Conservation (phyloP, 2,113 vertebrate species). For the Percina caprodes region DNA sequence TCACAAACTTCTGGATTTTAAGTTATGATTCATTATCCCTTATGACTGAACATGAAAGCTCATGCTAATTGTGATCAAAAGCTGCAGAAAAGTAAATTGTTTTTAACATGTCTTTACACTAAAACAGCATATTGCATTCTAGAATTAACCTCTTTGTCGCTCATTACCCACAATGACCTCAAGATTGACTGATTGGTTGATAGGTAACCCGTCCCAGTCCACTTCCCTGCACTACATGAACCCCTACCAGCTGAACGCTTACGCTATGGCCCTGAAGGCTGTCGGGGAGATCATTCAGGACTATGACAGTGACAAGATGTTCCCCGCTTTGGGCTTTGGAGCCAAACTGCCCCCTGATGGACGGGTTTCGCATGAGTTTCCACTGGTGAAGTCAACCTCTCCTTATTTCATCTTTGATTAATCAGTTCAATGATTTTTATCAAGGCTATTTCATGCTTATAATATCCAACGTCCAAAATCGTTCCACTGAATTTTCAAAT, state of each 20-base stretch:
- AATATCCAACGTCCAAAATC: neutral
- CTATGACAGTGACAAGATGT: slow-evolving; percentile 97
- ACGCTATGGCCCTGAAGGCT: slow-evolving; percentile 92
- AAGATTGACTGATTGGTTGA: slow-evolving; percentile 16
- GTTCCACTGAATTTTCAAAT: neutral
- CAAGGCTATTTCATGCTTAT: neutral
- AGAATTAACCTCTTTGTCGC: neutral
- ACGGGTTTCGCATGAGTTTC: slow-evolving; percentile 93
- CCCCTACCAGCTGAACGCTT: slow-evolving; percentile 96
- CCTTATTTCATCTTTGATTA: neutral
- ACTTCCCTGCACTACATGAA: slow-evolving; percentile 97
- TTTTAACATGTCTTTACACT: neutral
- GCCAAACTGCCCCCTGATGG: slow-evolving; percentile 95
- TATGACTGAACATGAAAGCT: neutral
- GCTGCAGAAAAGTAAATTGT: neutral
- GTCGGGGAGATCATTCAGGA: slow-evolving; percentile 97
- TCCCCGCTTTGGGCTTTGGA: slow-evolving; percentile 93
- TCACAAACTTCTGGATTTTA: neutral
- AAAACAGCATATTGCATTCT: neutral
- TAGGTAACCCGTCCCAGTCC: slow-evolving; percentile 93
- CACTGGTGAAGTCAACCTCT: slow-evolving; percentile 83
- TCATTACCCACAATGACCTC: neutral
- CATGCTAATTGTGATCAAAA: neutral
- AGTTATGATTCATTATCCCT: slow-evolving; percentile 1
- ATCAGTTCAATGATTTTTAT: neutral